A percentile compares a stretch with the other conserved stretches of the same genome.
Evolutionary conservation across 2,797 vertebrate species (phyloP).

Genomic region (Coracias cyanogaster): DNA sequence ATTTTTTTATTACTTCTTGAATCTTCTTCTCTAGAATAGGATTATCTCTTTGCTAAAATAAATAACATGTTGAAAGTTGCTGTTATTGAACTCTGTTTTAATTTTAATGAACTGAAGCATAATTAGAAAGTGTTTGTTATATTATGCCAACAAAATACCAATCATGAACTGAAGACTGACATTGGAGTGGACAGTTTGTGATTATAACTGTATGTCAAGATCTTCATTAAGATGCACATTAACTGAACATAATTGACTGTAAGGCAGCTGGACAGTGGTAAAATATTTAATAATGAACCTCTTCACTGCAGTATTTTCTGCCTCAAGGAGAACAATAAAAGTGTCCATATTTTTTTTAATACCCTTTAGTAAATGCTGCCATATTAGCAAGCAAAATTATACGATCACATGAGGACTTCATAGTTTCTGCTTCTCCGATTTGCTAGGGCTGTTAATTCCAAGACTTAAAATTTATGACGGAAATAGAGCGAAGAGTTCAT

Average conservation of each 20-base stretch:
- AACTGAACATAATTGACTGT: constrained; percentile 59
- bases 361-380: constrained; percentile 1
- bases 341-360: background rate
- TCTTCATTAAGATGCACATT: constrained; percentile 68
- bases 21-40: background rate
- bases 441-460: background rate
- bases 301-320: background rate
- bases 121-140: constrained; percentile 41
- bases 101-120: background rate
- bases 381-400: constrained; percentile 1
- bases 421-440: constrained; percentile 20
- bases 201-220: constrained; percentile 44
- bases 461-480: background rate
- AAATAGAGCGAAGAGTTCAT: background rate
- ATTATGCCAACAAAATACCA: constrained; percentile 28
- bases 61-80: background rate
- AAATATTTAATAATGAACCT: constrained; percentile 39
- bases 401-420: constrained; percentile 5
- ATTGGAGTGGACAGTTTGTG: constrained; percentile 24
- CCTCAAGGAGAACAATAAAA: constrained; percentile 54
- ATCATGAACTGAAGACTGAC: constrained; percentile 37
- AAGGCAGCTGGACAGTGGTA: constrained; percentile 63
- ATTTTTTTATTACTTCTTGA: background rate
- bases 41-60: background rate
- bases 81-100: constrained; percentile 39